Conservation (phyloP, 2,888 invertebrate genomes). For the Limnephilus marmoratus region DNA sequence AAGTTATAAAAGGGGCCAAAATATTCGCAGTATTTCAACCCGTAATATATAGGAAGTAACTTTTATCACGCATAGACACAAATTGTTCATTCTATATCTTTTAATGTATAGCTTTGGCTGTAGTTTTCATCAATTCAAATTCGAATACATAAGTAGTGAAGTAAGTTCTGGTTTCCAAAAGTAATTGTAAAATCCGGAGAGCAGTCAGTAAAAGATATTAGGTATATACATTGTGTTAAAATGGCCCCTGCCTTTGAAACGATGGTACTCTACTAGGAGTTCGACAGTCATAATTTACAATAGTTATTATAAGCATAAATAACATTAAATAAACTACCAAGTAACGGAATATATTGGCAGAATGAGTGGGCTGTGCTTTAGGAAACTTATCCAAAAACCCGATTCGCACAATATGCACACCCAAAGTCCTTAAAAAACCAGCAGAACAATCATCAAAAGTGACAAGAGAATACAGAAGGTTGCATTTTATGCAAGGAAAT, state of each 20-base stretch:
- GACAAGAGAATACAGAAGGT: neutral
- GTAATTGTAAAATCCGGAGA: no score
- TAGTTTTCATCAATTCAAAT: neutral
- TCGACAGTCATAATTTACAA: neutral
- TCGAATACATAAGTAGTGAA: neutral
- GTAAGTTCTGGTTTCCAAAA: no score
- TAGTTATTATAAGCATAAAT: neutral
- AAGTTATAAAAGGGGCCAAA: slow-evolving; percentile 32
- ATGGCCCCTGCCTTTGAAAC: neutral
- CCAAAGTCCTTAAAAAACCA: neutral
- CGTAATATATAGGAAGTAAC: slow-evolving; percentile 17
- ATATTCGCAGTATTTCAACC: neutral
- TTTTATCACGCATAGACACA: neutral
- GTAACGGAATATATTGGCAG: neutral
- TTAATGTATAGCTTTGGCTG: neutral
- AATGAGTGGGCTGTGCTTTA: neutral
- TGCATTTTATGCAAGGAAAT: neutral
- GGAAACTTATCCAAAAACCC: neutral
- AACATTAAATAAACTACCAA: neutral
- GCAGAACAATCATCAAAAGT: neutral
- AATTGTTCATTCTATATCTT: neutral
- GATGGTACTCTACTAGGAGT: neutral
- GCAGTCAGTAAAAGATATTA: neutral
- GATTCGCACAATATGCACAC: neutral
- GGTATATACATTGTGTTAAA: neutral